Percentiles rank a stretch among this genome's conserved stretches.
Conservation (phyloP, 2,113 vertebrate genomes). For the Nycticryphes semicollaris region DNA sequence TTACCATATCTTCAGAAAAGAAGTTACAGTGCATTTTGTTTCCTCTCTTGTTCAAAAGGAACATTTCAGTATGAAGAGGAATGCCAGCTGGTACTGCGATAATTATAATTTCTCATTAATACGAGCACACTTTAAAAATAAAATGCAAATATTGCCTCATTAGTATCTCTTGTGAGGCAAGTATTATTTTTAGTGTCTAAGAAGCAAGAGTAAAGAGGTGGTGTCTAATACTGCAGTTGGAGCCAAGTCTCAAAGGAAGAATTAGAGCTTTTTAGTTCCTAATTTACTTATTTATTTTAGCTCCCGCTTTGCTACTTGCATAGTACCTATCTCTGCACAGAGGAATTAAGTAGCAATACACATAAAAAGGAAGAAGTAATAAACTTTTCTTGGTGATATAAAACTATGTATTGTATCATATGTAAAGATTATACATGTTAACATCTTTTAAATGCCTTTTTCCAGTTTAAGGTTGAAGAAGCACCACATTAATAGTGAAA, state of each 20-base stretch:
- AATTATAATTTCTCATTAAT: slow-evolving; percentile 56
- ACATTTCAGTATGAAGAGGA: slow-evolving; percentile 24
- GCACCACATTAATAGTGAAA: background rate
- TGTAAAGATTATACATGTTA: background rate
- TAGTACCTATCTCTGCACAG: background rate
- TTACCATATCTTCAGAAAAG: background rate
- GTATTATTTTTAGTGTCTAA: slow-evolving; percentile 29
- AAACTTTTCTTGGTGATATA: background rate
- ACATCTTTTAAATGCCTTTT: background rate
- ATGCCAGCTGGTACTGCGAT: slow-evolving; percentile 45
- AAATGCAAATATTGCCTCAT: slow-evolving; percentile 25
- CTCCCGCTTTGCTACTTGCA: background rate
- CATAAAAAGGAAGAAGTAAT: background rate
- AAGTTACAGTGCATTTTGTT: slow-evolving; percentile 26
- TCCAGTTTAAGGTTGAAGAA: background rate
- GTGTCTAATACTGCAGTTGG: background rate
- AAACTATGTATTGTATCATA: background rate
- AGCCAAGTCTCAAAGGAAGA: slow-evolving; percentile 10
- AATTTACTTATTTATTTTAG: background rate
- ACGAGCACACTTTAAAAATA: slow-evolving; percentile 35
- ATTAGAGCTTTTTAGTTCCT: background rate
- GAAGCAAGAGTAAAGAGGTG: background rate
- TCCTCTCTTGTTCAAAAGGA: slow-evolving; percentile 34
- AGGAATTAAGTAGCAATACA: background rate
- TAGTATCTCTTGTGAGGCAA: slow-evolving; percentile 44